Base-by-base conservation (phyloP, 2,113 vertebrate species). In the Eupsittula cactorum region DNA sequence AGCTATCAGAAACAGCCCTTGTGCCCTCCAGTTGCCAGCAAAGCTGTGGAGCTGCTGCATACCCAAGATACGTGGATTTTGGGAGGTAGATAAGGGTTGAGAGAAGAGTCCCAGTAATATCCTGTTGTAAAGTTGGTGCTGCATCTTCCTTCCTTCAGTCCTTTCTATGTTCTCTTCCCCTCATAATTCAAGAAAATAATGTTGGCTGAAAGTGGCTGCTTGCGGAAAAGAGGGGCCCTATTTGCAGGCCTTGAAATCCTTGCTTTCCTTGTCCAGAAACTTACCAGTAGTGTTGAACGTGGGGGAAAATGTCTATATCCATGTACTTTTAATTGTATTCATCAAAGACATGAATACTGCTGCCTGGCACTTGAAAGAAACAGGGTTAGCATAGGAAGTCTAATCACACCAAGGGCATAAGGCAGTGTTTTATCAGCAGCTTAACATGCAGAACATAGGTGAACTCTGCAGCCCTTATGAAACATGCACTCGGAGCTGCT, bases 1-100 rank as follows among this genome's bases (percentile, higher is more conserved):
- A 1, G 33, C 37, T n/a, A 9, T 37, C 0, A 47, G 64, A 55
- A 52, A 4, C 4, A 21, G 39, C 18, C 13, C 0, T 0, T 7
- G 7, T 65, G 29, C 44, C 28, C 4, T 44, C 18, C 9, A 4
- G 13, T 10, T 63, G 21, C 55, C 21, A 46, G 21, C n/a, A 46
- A 44, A 67, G 31, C 1, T 0, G 20, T 28, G 80, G 44, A 76
- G 47, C 57, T 64, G 25, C 13, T 0, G 1, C 18, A 17, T 42
- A 3, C 13, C 19, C 11, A 23, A 29, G 71, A 21, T 65, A 7
- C 17, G 31, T 86, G 64, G 49, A 7, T 77, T 88, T 70, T 5
- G 42, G 53, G 23, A 71, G 19, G 5, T 41, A 41, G 6, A 2
- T 4, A 9, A 44, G 25, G 46, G 3, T 28, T 55, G 68, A 70